Base-by-base conservation (phyloP, 2,888 invertebrate species). In the Drosophila acutilabella region DNA sequence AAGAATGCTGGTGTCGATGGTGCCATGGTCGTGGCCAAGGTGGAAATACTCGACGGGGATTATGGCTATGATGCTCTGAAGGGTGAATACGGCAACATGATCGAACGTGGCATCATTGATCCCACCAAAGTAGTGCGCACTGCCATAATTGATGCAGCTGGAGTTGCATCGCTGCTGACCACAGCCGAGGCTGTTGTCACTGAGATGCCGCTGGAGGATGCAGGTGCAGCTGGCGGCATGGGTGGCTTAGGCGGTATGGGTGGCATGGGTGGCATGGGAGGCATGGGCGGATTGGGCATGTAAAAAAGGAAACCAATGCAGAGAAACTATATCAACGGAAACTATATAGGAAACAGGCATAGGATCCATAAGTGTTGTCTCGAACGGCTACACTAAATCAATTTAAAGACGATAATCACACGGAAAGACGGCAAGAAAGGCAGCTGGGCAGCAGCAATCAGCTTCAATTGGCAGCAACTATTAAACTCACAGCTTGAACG, bases 101-200 rank as follows among this genome's bases (percentile, higher is more conserved):
- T 98, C 88, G 96, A 97, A 87, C 95, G 95, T 87, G 98, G 98
- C 74, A 98, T 98, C 89, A 97, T 99, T 91, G 98, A 98, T 92
- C 98, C 98, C 40, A 98, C 98, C 13, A 98, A 99, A 94, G 91
- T 91, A 80, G 97, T 99, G 13, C 94, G 98, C 87, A 98, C 98
- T 1, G 98, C 98, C 0, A 93, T 99, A 44, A 96, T 97, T 8
- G 98, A 99, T 92, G 98, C 98, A n/a, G 96, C 98, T 57, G 98
- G 98, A 45, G 98, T 99, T 7, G 98, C 98, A 0, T 98, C 98
- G 0, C 94, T 99, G 2, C 93, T 99, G 33, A 97, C 98, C 26
- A 99, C 98, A 3, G 98, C 98, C 0, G 99, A 99, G 93, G 96
- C 97, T 14, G 99, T 99, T 5, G 96, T 99, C 71, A 96, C 97